Evolutionary conservation across 2,797 vertebrate species (phyloP), one percentile per base, ranked within the genome.

Genomic region (Myotis findleyi): DNA sequence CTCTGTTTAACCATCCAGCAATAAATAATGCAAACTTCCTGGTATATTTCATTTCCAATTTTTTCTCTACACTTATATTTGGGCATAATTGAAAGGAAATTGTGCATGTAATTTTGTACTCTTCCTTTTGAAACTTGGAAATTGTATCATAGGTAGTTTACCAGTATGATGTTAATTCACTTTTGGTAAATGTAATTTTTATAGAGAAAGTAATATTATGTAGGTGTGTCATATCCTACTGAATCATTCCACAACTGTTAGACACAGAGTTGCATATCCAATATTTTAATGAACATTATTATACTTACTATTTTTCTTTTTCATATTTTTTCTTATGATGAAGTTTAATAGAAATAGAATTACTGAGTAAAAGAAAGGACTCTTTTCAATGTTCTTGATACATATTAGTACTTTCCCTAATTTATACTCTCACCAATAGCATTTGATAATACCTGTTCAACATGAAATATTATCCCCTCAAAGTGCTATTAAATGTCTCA

Each of bases 361-460:
- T 82, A 77, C 18, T 83, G 21, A 91, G 17, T 72, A 87, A 87
- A 93, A 23, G 33, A 92, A 59, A 69, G 49, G 13, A 62, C 20
- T 62, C 69, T 83, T 91, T 93, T 84, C 76, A 95, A 55, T 92
- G 51, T 80, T 92, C n/a, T 76, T 76, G 59, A 71, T 84, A 64
- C 10, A 84, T 57, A 68, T 82, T 73, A 81, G 44, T 75, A 82
- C 30, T 89, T 87, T 92, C n/a, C 53, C 38, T 80, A 92, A 87
- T 79, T 86, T 92, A 47, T n/a, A 72, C 18, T 92, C 66, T 83
- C 33, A 93, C 68, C 66, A 81, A 1, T 66, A 95, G 66, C 55
- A 36, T 51, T 44, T 84, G 20, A 85, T 38, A 80, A 59, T 53
- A 76, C 7, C 9, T 80, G 69, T 72, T 84, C 44, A 81, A n/a